phyloP scores from a whole-genome alignment of 2,888 invertebrate genomes.

The Orchesellides sinensis region DNA sequence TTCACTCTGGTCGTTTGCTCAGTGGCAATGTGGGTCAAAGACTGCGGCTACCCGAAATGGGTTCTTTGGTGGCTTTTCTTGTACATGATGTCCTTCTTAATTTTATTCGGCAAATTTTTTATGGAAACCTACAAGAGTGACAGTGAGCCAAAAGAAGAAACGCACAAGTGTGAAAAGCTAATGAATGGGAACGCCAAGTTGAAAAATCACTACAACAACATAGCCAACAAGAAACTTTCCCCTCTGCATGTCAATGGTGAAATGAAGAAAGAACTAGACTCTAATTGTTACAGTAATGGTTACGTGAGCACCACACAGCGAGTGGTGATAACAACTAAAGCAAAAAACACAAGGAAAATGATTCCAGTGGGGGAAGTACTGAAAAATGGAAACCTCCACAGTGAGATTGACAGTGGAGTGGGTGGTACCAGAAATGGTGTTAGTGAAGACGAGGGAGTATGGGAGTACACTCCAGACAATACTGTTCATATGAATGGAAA shows the following conservation, averaged over 20 bases:
- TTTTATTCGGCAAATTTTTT: constrained; percentile 73
- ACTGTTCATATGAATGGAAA: too few relatives aligned
- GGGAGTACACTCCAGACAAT: too few relatives aligned
- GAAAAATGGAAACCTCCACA: not conserved
- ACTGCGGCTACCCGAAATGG: constrained; percentile 72
- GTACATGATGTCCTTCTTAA: constrained; percentile 73
- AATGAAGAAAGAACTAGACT: too few relatives aligned
- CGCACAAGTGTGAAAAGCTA: not conserved
- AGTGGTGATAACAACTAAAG: too few relatives aligned
- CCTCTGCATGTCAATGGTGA: too few relatives aligned
- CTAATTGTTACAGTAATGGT: too few relatives aligned
- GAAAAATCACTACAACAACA: not conserved
- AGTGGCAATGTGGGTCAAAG: constrained; percentile 58
- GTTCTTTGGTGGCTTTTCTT: constrained; percentile 72
- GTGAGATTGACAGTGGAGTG: not conserved
- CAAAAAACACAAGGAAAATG: too few relatives aligned
- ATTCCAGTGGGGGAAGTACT: too few relatives aligned
- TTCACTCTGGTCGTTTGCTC: constrained; percentile 73
- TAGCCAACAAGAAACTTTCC: too few relatives aligned
- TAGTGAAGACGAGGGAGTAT: too few relatives aligned
- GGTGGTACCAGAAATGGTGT: too few relatives aligned
- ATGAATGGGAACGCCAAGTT: not conserved
- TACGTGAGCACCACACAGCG: too few relatives aligned
- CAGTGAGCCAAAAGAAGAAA: not conserved
- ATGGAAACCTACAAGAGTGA: constrained; percentile 46